Base-by-base conservation (phyloP, 2,888 invertebrate genomes). In the Acanthosepion lycidas region DNA sequence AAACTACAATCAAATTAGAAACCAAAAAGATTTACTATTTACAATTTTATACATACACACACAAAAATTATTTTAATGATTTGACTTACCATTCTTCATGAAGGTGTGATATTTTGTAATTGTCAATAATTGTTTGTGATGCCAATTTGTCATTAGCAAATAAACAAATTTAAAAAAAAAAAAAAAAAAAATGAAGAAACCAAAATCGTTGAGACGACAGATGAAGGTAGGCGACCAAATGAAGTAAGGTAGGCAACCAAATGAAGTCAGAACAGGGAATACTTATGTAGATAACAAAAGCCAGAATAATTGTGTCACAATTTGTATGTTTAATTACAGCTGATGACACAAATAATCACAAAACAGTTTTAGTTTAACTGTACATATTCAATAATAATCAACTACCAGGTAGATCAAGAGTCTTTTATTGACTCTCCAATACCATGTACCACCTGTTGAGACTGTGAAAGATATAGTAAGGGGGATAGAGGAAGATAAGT, bases 391-490 rank as follows among this genome's bases (percentile, higher is more conserved):
- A 78, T 78, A 78, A 78, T 78, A 59, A 23, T 78, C 78, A 9
- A 15, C 18, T 78, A 18, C n/a, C n/a, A 78, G n/a, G n/a, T n/a
- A 78, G 33, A 78, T n/a, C 42, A 42, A 78, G 78, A 78, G 78
- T 9, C n/a, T n/a, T n/a, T 78, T 78, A n/a, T 78, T 78, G 78
- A n/a, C 78, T 33, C 78, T 78, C n/a, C 15, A 78, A 78, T 78
- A n/a, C n/a, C 78, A 78, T 78, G 23, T 78, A n/a, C 78, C n/a
- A 78, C 78, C 78, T 78, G 78, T 78, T 78, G n/a, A n/a, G 78
- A 78, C 0, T 12, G 12, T n/a, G n/a, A 78, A 78, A 78, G 8
- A n/a, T 15, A 12, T 9, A 78, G 12, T 1, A 78, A 78, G n/a
- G 12, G 2, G n/a, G 15, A 59, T 6, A 6, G 20, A 20, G 78